Percentiles rank a stretch among this genome's conserved stretches.
Evolutionary conservation across 2,888 invertebrate genomes (phyloP).

Genomic region (Tetranychus piercei): DNA sequence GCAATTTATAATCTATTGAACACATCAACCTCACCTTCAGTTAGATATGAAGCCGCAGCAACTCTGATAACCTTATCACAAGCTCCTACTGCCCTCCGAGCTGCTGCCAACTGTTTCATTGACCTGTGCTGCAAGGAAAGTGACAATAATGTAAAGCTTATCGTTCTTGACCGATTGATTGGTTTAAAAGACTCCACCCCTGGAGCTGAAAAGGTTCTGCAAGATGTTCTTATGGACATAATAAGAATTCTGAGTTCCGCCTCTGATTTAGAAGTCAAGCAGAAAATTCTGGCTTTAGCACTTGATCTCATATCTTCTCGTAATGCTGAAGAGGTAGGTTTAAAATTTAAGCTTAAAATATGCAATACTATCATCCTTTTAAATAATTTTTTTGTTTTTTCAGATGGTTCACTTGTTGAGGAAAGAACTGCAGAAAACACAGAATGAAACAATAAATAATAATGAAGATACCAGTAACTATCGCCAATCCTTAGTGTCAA

Average conservation of each 20-base stretch:
- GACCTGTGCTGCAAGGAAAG: slow-evolving; percentile 98
- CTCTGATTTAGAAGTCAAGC: slow-evolving; percentile 82
- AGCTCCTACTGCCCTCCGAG: slow-evolving; percentile 91
- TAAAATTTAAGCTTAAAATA: slow-evolving; percentile 25
- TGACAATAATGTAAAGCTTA: slow-evolving; percentile 97
- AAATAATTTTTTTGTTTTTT: slow-evolving; percentile 4
- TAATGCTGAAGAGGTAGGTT: slow-evolving; percentile 60
- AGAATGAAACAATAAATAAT: slow-evolving; percentile 54
- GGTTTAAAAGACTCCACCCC: slow-evolving; percentile 59
- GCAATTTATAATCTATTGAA: slow-evolving; percentile 94
- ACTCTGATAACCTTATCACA: slow-evolving; percentile 90
- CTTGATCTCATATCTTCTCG: slow-evolving; percentile 76
- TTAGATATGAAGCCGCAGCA: slow-evolving; percentile 94
- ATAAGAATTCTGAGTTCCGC: slow-evolving; percentile 63
- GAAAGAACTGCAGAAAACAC: slow-evolving; percentile 77
- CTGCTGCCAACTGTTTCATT: slow-evolving; percentile 93
- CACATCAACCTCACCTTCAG: slow-evolving; percentile 74
- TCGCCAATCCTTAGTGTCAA: slow-evolving; percentile 78
- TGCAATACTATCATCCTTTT: slow-evolving; percentile 5
- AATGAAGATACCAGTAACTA: slow-evolving; percentile 83
- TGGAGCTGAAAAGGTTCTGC: slow-evolving; percentile 61
- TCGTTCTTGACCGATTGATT: slow-evolving; percentile 79
- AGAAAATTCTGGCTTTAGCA: slow-evolving; percentile 60
- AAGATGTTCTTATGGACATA: slow-evolving; percentile 89
- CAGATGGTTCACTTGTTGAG: slow-evolving; percentile 66